Conservation (phyloP, 2,797 vertebrate species). For the Peromyscus attwateri region DNA sequence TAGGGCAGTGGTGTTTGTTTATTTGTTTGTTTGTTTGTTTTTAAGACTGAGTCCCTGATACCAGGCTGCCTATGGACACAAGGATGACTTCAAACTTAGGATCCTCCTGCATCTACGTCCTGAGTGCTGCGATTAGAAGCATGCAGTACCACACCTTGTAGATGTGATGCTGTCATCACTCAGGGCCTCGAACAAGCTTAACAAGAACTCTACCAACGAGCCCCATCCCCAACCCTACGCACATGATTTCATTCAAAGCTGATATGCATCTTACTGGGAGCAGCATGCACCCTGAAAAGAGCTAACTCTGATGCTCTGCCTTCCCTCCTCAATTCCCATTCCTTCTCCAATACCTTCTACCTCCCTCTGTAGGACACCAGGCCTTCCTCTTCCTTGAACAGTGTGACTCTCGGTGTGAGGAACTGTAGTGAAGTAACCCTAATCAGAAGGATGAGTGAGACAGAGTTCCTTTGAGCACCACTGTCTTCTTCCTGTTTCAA, state of each 20-base stretch:
- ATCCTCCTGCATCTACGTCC: background rate
- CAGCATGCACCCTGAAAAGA: rapidly evolving
- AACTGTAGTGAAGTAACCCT: too few species aligned
- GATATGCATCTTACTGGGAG: background rate
- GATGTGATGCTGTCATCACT: background rate
- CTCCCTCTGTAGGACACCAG: background rate
- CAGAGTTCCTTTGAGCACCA: background rate
- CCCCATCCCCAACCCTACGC: background rate
- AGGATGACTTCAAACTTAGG: background rate
- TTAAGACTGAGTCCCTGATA: background rate
- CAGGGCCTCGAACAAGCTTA: background rate
- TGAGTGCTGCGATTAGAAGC: background rate
- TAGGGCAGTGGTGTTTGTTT: too few species aligned
- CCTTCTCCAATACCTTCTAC: background rate
- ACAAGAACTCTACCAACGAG: background rate
- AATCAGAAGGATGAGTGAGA: background rate
- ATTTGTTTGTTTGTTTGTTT: background rate
- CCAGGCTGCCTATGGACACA: background rate
- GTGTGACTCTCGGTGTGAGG: background rate
- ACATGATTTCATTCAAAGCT: rapidly evolving
- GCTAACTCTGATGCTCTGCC: background rate
- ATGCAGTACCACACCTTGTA: background rate
- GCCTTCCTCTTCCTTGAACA: background rate
- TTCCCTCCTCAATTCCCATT: rapidly evolving
- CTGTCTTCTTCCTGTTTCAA: background rate